Percentiles rank a stretch among this genome's conserved stretches.
These are phyloP conservation scores for Drosophila lacertosa DNA, from an alignment of 1,140 invertebrate genomes.

Conservation along the genomic window DNA sequence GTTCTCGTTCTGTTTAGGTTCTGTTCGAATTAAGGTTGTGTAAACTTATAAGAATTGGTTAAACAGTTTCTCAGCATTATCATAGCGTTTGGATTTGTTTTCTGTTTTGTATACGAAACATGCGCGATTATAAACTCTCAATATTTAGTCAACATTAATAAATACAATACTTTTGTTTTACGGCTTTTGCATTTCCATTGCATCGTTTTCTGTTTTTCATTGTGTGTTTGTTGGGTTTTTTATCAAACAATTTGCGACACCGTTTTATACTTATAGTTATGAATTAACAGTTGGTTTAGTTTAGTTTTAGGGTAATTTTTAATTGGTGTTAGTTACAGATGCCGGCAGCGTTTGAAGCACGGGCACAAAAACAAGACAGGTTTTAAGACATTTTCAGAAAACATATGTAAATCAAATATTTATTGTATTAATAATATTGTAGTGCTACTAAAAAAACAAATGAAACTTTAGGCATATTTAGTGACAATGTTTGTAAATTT, in stretches of 20 bases:
- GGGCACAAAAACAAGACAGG: constrained; percentile 52
- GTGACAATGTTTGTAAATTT: constrained; percentile 39
- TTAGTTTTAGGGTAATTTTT: constrained; percentile 36
- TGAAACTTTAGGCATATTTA: constrained; percentile 26
- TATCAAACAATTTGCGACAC: constrained; percentile 45
- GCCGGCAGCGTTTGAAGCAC: constrained; percentile 17
- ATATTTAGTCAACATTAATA: constrained; percentile 62
- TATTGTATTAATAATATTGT: constrained; percentile 56
- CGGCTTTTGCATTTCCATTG: constrained; percentile 42
- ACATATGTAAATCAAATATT: constrained; percentile 70
- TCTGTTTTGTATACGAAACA: constrained; percentile 24
- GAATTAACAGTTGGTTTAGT: constrained; percentile 18
- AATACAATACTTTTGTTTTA: constrained; percentile 70
- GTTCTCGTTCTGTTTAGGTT: constrained; percentile 7
- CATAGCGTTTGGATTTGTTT: constrained; percentile 21
- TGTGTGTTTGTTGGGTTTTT: background rate
- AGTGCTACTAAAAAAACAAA: constrained; percentile 33
- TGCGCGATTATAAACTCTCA: constrained; percentile 46
- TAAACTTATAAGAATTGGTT: background rate
- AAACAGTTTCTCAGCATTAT: constrained; percentile 17
- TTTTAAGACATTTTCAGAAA: constrained; percentile 37
- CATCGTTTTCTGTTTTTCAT: constrained; percentile 3
- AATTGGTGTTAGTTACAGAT: constrained; percentile 55
- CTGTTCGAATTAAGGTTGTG: background rate
- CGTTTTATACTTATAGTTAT: constrained; percentile 18